Evolutionary conservation across 2,113 vertebrate species (phyloP), one percentile per base, ranked within the genome.

Genomic region (Tachysurus vachellii): DNA sequence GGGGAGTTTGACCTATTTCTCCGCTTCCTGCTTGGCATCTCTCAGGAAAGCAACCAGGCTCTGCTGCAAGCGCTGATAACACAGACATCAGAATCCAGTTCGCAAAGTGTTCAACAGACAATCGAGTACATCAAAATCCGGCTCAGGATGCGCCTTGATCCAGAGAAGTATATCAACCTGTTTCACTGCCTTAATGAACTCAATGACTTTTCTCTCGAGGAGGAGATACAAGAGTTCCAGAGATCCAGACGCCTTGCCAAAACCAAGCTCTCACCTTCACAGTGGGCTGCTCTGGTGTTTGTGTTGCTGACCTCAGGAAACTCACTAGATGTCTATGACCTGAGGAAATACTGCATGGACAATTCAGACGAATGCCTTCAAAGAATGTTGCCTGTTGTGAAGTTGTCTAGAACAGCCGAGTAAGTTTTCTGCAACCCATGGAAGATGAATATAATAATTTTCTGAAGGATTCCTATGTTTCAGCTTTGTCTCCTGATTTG

Each of bases 121-220:
- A 66, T 77, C 6, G 81, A 86, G 8, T 88, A 89, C 56, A 70
- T 90, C 13, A 90, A 85, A 56, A 16, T 71, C 14, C 53, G 36
- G 0, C 56, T 90, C 21, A 86, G 77, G 59, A 61, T 21, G n/a
- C 17, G 53, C 7, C 84, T 81, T 21, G 36, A 0, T 36, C 80
- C 89, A 79, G 89, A 90, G 28, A 82, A 76, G 19, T 73, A 62
- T 59, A 66, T 90, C 54, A 64, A 85, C 80, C n/a, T 90, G 62
- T 87, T 88, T 75, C 80, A 90, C 83, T 90, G 89, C 83, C 87
- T 90, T 14, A 91, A 86, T n/a, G 90, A 91, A 80, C 87, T 91
- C 0, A 86, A 82, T n/a, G 88, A 91, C 71, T 79, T 70, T 57
- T 86, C 86, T 11, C 21, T 89, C 9, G 82, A 9, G 28, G 16